Conservation (phyloP, 2,113 vertebrate genomes). For the Cololabis saira region DNA sequence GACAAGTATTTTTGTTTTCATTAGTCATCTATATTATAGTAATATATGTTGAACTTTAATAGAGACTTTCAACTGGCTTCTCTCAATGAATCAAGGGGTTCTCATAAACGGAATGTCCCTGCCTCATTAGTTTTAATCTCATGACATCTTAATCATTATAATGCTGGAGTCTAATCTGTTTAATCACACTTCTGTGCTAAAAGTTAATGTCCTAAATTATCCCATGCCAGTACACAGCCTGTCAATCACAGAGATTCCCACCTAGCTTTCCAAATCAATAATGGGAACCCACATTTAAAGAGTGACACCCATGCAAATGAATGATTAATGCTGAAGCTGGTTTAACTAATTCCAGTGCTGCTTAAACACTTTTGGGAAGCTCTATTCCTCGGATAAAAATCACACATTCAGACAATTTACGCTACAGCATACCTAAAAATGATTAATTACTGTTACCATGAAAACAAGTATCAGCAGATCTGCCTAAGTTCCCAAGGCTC, state of each 20-base stretch:
- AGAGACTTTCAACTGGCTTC: slow-evolving; percentile 24
- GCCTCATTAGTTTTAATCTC: slow-evolving; percentile 49
- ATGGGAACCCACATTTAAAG: slow-evolving; percentile 44
- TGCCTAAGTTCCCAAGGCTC: not conserved
- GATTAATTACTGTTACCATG: too few species aligned
- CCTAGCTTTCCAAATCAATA: slow-evolving; percentile 46
- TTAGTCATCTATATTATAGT: slow-evolving; percentile 5
- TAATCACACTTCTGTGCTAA: slow-evolving; percentile 52
- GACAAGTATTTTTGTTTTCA: not conserved
- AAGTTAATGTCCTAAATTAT: slow-evolving; percentile 50
- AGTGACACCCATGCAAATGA: not conserved
- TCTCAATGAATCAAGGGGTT: slow-evolving; percentile 25
- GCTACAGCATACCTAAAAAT: not conserved
- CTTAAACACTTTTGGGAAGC: too few species aligned
- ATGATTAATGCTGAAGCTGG: slow-evolving; percentile 36
- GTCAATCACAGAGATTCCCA: slow-evolving; percentile 29
- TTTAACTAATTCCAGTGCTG: slow-evolving; percentile 25
- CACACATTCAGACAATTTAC: not conserved
- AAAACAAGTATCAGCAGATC: not conserved
- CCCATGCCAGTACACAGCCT: slow-evolving; percentile 30
- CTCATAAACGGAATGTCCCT: slow-evolving; percentile 21
- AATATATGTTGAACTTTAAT: slow-evolving; percentile 30
- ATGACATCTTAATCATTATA: slow-evolving; percentile 52
- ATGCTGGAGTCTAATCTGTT: slow-evolving; percentile 48
- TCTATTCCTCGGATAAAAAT: slow-evolving; percentile 1